A percentile compares a stretch with the other conserved stretches of the same genome.
Conservation (phyloP, 2,888 invertebrate species). For the Xestia rhomboidea region DNA sequence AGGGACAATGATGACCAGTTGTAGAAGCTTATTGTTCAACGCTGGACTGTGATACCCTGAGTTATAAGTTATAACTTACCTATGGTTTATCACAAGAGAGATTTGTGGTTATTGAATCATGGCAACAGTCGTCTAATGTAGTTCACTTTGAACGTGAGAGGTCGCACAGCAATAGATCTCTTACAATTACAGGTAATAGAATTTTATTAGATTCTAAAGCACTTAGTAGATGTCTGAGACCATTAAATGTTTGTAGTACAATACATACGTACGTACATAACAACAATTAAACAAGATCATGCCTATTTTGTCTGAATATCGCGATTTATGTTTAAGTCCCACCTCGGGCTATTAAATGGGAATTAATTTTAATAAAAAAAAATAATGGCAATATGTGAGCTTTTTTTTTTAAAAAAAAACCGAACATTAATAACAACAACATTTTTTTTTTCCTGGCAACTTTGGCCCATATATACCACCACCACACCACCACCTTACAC, state of each 20-base stretch:
- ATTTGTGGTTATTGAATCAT: conserved; percentile 18
- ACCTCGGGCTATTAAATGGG: no score
- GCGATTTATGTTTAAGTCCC: background rate
- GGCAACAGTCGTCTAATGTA: conserved; percentile 9
- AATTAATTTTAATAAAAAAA: no score
- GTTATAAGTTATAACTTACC: background rate
- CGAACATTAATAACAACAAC: no score
- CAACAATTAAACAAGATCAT: no score
- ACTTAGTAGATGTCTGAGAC: background rate
- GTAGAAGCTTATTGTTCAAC: no score
- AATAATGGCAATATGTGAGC: no score
- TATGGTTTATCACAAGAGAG: conserved; percentile 14
- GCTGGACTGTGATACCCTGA: background rate
- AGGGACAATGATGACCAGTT: no score
- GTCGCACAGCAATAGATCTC: background rate
- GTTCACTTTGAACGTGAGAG: conserved; percentile 19
- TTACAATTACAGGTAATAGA: conserved; percentile 14
- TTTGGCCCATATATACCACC: no score
- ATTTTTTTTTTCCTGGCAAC: no score
- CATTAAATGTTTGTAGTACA: background rate
- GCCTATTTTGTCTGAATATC: background rate
- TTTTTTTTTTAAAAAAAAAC: no score
- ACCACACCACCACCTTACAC: no score
- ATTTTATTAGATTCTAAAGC: conserved; percentile 14
- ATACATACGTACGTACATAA: no score